phyloP scores from a whole-genome alignment of 2,113 vertebrate genomes.

The Antigone vipio region DNA sequence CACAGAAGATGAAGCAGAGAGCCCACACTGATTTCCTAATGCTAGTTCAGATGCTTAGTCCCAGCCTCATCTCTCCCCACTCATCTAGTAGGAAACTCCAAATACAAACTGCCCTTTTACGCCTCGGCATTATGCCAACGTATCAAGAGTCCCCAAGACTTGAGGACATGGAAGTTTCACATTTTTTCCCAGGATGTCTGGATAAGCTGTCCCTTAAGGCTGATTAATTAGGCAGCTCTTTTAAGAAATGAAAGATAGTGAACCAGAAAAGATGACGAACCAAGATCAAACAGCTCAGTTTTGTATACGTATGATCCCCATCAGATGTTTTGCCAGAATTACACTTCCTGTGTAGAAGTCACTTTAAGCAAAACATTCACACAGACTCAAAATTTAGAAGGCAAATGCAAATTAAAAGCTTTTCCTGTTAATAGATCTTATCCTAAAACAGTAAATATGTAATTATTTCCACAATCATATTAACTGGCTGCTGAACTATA shows the following conservation, averaged over 20 bases:
- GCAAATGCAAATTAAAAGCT: too few species aligned
- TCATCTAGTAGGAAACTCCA: neutral
- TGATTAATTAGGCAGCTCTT: neutral
- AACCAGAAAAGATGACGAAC: neutral
- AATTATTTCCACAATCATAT: neutral
- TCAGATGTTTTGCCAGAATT: neutral
- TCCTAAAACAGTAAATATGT: neutral
- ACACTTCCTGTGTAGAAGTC: neutral
- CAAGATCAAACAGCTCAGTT: neutral
- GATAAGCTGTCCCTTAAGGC: neutral
- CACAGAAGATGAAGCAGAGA: neutral
- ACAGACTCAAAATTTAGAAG: neutral
- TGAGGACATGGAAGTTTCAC: neutral
- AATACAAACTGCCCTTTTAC: neutral
- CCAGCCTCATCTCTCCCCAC: neutral
- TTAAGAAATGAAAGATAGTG: neutral
- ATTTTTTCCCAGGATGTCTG: neutral
- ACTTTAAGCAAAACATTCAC: neutral
- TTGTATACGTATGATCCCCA: neutral
- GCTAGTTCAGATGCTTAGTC: neutral
- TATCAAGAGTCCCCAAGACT: neutral
- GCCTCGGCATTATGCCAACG: neutral
- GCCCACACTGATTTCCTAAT: neutral
- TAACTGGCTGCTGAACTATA: neutral
- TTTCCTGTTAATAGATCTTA: neutral